Conservation (phyloP, 1,140 invertebrate species). For the Hyles vespertilio region DNA sequence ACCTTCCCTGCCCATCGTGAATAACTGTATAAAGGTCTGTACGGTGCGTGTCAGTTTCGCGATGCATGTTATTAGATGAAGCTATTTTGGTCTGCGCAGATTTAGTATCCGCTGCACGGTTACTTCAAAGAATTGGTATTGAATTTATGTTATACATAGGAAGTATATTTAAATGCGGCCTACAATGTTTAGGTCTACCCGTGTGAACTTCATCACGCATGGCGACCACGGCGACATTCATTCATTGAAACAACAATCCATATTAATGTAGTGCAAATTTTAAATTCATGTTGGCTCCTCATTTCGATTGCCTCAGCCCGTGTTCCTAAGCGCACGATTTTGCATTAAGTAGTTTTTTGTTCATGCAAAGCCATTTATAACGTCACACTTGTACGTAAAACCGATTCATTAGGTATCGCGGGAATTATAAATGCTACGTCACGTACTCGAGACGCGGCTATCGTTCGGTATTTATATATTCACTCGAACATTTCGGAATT, state of each 20-base stretch:
- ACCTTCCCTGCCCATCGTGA: slow-evolving; percentile 6
- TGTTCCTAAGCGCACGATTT: slow-evolving; percentile 69
- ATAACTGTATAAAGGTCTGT: slow-evolving; percentile 38
- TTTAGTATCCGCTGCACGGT: slow-evolving; percentile 63
- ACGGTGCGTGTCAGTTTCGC: slow-evolving; percentile 33
- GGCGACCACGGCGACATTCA: slow-evolving; percentile 67
- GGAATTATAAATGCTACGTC: slow-evolving; percentile 39
- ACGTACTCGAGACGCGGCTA: slow-evolving; percentile 22
- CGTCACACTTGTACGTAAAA: slow-evolving; percentile 48
- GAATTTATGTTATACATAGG: slow-evolving; percentile 72
- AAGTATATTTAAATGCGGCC: slow-evolving; percentile 73
- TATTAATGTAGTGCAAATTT: slow-evolving; percentile 75
- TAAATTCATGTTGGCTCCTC: slow-evolving; percentile 69
- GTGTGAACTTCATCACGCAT: slow-evolving; percentile 73
- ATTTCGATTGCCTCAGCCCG: slow-evolving; percentile 60
- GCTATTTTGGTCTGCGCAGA: slow-evolving; percentile 56
- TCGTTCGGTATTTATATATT: slow-evolving; percentile 27
- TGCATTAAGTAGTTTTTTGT: slow-evolving; percentile 67
- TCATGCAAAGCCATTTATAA: slow-evolving; percentile 61
- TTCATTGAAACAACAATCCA: slow-evolving; percentile 74
- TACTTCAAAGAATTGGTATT: slow-evolving; percentile 66
- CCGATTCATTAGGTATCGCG: slow-evolving; percentile 45
- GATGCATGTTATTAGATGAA: slow-evolving; percentile 56
- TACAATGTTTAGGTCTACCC: slow-evolving; percentile 68
- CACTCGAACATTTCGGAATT: slow-evolving; percentile 24